Evolutionary conservation across 1,140 invertebrate species (phyloP).

Genomic region (Adelges cooleyi): DNA sequence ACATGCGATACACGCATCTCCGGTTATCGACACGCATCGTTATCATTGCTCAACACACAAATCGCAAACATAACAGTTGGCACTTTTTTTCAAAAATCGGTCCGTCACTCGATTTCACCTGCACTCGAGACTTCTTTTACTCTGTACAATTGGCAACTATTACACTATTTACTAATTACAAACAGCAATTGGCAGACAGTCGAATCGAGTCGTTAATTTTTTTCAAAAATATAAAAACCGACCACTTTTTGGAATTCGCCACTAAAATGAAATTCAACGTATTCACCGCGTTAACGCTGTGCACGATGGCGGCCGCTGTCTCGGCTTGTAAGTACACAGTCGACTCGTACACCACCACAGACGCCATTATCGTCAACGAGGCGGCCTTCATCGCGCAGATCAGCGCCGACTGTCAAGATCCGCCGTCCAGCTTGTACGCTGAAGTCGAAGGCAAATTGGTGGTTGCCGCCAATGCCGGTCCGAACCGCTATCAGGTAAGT

Average conservation of each 20-base stretch:
- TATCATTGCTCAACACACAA: background rate
- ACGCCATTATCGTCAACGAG: constrained; percentile 76
- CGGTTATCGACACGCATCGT: too few species aligned
- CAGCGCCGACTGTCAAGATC: constrained; percentile 53
- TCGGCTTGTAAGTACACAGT: constrained; percentile 22
- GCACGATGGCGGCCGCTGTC: background rate
- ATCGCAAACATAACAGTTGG: background rate
- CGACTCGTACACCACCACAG: constrained; percentile 69
- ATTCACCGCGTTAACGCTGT: background rate
- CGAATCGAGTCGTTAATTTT: too few species aligned
- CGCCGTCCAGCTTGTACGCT: constrained; percentile 63
- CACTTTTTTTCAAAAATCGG: background rate
- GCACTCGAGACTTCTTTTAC: too few species aligned
- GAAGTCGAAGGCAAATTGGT: constrained; percentile 71
- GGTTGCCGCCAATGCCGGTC: constrained; percentile 58
- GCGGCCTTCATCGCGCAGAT: constrained; percentile 70
- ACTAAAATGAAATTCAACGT: too few species aligned
- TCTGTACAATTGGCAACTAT: too few species aligned
- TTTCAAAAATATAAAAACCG: background rate
- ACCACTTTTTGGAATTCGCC: too few species aligned
- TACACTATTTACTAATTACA: too few species aligned
- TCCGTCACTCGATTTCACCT: background rate
- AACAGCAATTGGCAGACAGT: too few species aligned
- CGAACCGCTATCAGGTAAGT: constrained; percentile 75
- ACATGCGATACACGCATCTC: too few species aligned